Base-by-base conservation (phyloP, 2,797 vertebrate genomes). In the Chaenodraco wilsoni region DNA sequence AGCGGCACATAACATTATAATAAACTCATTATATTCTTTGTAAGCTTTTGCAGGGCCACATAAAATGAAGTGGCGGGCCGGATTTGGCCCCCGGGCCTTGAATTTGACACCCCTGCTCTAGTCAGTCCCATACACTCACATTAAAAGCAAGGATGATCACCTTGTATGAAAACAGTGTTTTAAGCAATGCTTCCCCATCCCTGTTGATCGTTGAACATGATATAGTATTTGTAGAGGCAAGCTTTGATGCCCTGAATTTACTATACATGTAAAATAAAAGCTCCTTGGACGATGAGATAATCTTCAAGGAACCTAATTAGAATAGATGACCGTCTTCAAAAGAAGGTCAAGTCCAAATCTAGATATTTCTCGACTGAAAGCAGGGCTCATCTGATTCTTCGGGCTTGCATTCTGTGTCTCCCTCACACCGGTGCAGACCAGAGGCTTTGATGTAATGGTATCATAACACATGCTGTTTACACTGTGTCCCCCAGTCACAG, bases 291-390 rank as follows among this genome's bases (percentile, higher is more conserved):
- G 84, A 87, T 79, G 66, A 19, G 69, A 83, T 91, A 84, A 88
- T 92, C 89, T 87, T 88, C 82, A 89, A 89, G 88, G 84, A 74
- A 83, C 63, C 79, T 72, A 65, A 85, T 89, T 70, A 83, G 77
- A 78, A 62, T 76, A 62, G 66, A 83, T 54, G 69, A 66, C 69
- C 56, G 0, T 82, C 84, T 87, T 90, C 84, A 89, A 88, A 89
- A 81, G 62, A 69, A 74, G 80, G 72, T 86, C 57, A 84, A 59
- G 77, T 78, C 78, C 75, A 89, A 90, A 90, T 87, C 81, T 79
- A 56, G 69, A 76, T 79, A 85, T 70, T 73, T 69, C 56, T 61
- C 1, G 11, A 78, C 71, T 86, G 80, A 72, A 67, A 79, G 63
- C 76, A 43, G 70, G 76, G 74, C 74, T 90, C 78, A 88, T 85